Conservation (phyloP, 2,888 invertebrate species). For the Tryphoninae sp. region DNA sequence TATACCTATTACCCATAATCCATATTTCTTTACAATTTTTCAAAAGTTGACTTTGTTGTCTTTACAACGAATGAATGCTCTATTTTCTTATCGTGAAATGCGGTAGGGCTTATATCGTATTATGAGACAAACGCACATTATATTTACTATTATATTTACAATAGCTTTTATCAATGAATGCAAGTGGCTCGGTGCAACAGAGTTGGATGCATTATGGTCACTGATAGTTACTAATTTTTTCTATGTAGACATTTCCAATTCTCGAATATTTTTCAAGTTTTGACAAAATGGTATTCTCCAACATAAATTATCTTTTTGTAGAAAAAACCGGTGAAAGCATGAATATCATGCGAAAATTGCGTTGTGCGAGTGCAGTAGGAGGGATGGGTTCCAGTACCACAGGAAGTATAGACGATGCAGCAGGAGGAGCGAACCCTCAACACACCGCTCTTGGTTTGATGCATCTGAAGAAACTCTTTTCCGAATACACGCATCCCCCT, state of each 20-base stretch:
- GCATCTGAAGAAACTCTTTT: constrained; percentile 97
- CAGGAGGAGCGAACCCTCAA: constrained; percentile 85
- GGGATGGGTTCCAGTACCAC: constrained; percentile 82
- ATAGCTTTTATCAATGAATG: too few relatives aligned
- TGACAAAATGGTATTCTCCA: neutral
- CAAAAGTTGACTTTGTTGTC: neutral
- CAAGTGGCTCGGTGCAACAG: neutral
- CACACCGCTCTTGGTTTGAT: constrained; percentile 95
- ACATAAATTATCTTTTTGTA: constrained; percentile 28
- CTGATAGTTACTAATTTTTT: neutral
- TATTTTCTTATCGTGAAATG: too few relatives aligned
- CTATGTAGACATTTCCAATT: neutral
- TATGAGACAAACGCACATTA: too few relatives aligned
- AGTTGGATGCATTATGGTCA: neutral
- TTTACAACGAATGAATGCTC: neutral
- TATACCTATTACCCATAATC: neutral
- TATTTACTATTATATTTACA: too few relatives aligned
- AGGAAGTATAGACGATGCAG: constrained; percentile 83
- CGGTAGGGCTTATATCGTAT: too few relatives aligned
- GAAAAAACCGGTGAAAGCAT: constrained; percentile 81
- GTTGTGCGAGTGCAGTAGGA: constrained; percentile 83
- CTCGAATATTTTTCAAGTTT: neutral
- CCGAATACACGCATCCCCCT: constrained; percentile 95
- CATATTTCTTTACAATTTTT: neutral
- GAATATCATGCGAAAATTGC: constrained; percentile 97